Evolutionary conservation across 2,113 vertebrate genomes (phyloP), one percentile per base, ranked within the genome.

Genomic region (Morone chrysops): DNA sequence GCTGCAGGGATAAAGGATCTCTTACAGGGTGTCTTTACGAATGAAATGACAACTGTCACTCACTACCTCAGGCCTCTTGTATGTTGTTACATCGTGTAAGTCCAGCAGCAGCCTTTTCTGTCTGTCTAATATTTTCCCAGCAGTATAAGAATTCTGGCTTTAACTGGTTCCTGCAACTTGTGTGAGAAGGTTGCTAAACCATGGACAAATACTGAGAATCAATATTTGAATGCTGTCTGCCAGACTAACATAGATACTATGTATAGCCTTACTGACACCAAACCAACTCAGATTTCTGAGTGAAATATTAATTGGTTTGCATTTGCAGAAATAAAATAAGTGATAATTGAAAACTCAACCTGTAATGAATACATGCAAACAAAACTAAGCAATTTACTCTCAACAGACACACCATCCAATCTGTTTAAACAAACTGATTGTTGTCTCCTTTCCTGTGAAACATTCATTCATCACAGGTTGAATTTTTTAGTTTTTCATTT

Each of bases 31-130:
- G 17, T 47, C 14, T 10, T 59, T 65, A 7, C 8, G 31, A 70
- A 20, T 68, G 18, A 50, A 51, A 54, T 69, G 53, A 45, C 63
- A 61, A 22, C 65, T 65, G 50, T 59, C 69, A 66, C 81, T 78
- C n/a, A 50, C 36, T 25, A 45, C 74, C 51, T 60, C 31, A 41
- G 4, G 43, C 68, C 36, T 71, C 25, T 17, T 40, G 12, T 63
- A 45, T 51, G 12, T 20, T 5, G 43, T 70, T 22, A 25, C n/a
- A 25, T 56, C 0, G 18, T 41, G 4, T 22, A 41, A 69, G 22
- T 66, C 38, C 8, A 3, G 13, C 54, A 62, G 31, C 56, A 13
- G 47, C 8, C 14, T 60, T 51, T 18, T 63, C 53, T 75, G 61
- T 40, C 17, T 31, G 11, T 20, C 8, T 61, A 6, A 41, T 56